Evolutionary conservation across 2,797 vertebrate genomes (phyloP), one percentile per base, ranked within the genome.

Genomic region (Loriculus beryllinus): DNA sequence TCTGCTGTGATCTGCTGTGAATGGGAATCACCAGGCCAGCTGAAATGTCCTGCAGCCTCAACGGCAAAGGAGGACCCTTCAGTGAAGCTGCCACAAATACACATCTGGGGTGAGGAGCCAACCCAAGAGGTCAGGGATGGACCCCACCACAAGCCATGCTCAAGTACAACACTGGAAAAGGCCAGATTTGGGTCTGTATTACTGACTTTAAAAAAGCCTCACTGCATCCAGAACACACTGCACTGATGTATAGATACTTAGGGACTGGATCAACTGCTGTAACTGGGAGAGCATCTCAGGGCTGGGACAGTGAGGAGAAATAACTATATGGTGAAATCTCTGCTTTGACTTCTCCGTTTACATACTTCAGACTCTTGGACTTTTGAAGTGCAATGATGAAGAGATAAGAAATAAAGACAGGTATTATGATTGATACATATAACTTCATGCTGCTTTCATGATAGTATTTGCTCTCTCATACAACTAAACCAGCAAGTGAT

Each of bases 311-410:
- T 3, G 7, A 79, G 23, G 68, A 35, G 78, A 56, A 75, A 23
- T 9, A 82, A 42, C 35, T 62, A 7, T 4, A 26, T 1, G 20
- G 57, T 40, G 42, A 77, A 68, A 70, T 22, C 67, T 76, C 15
- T 67, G 75, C 77, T 81, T 35, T 67, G 42, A n/a, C 49, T 69
- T 82, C 45, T 82, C 42, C 69, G 47, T 62, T 57, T 2, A 26
- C 31, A 10, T 6, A 19, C 17, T n/a, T 82, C 56, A n/a, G 48
- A 16, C 48, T 39, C 71, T 45, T 12, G 14, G 75, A 12, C 45
- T 86, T 88, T 1, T 48, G 68, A 47, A 68, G 43, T 0, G 2
- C 62, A 31, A 12, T 0, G 47, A 39, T 6, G 16, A 49, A 56
- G 65, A 86, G 59, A 16, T 35, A 57, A 81, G 65, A 40, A 68